A percentile compares a stretch with the other conserved stretches of the same genome.
phyloP scores from a whole-genome alignment of 2,888 invertebrate species.

The Nemoura dubitans region DNA sequence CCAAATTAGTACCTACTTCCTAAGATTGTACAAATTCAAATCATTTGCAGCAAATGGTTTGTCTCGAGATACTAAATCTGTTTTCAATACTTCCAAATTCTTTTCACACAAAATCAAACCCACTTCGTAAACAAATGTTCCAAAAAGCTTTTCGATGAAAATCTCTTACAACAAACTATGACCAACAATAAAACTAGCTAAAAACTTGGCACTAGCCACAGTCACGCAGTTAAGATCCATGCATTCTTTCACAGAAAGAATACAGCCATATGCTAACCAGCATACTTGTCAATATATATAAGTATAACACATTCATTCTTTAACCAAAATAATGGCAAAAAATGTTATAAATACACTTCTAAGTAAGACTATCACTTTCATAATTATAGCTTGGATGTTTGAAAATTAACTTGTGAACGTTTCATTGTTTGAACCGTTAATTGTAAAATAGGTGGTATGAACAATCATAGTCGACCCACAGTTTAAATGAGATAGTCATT shows the following conservation, averaged over 20 bases:
- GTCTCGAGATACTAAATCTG: not conserved
- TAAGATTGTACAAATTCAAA: too few relatives aligned
- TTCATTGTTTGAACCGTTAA: not conserved
- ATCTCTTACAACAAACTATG: slow-evolving; percentile 4
- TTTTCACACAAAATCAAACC: not conserved
- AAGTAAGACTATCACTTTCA: slow-evolving; percentile 37
- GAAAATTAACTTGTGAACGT: not conserved
- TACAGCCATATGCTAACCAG: not conserved
- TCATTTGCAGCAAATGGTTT: not conserved
- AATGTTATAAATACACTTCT: not conserved
- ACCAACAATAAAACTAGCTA: not conserved
- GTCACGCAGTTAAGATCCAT: not conserved
- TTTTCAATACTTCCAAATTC: not conserved
- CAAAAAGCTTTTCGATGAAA: not conserved
- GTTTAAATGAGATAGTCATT: slow-evolving; percentile 16
- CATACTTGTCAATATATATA: not conserved
- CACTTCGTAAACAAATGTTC: not conserved
- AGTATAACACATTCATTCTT: not conserved
- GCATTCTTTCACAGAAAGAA: slow-evolving; percentile 32
- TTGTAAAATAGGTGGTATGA: slow-evolving; percentile 26
- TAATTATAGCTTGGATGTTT: slow-evolving; percentile 26
- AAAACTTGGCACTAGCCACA: not conserved
- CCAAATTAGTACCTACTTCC: not conserved
- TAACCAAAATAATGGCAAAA: slow-evolving; percentile 1
- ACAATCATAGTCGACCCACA: not conserved